Base-by-base conservation (phyloP, 2,113 vertebrate genomes). In the Suncus etruscus region DNA sequence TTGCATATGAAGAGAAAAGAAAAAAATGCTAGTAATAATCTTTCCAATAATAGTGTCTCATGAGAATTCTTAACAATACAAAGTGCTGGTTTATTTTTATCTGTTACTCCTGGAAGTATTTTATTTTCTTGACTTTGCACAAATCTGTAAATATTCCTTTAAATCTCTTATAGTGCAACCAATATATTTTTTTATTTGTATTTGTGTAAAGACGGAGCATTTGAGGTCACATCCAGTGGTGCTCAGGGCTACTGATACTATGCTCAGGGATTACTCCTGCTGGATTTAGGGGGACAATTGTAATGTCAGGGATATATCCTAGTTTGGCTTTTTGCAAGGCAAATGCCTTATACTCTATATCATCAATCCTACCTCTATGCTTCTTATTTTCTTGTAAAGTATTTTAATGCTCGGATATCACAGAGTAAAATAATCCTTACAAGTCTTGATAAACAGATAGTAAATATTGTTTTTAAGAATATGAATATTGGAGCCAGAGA, bases 11-110 rank as follows among this genome's bases (percentile, higher is more conserved):
- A 48, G 11, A 87, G 27, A 51, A 58, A 82, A 47, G 20, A n/a
- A 24, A 31, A 31, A 83, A 89, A 82, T 69, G 9, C 15, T 90
- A 24, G 9, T 82, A 89, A 94, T 95, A 85, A 96, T 96, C 86
- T 96, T 45, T 45, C 82, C 94, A 96, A 96, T 96, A 91, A 96
- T 48, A 95, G 4, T 18, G 94, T 31, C 91, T 96, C 93, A 86
- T 82, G 89, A 95, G 86, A 91, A 93, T 85, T 82, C 85, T 87
- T 95, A 15, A 54, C 93, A 79, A 87, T 83, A 22, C 6, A 68
- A 97, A 96, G 31, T 0, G 0, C 16, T 95, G 72, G 84, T 96
- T 39, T 94, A 69, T 90, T 96, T 97, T 94, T 87, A 89, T 91
- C 77, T 92, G 45, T 91, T 88, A 29, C 47, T 84, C 75, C 79